Evolutionary conservation across 2,113 vertebrate genomes (phyloP).

Genomic region (Hydrolagus affinis): DNA sequence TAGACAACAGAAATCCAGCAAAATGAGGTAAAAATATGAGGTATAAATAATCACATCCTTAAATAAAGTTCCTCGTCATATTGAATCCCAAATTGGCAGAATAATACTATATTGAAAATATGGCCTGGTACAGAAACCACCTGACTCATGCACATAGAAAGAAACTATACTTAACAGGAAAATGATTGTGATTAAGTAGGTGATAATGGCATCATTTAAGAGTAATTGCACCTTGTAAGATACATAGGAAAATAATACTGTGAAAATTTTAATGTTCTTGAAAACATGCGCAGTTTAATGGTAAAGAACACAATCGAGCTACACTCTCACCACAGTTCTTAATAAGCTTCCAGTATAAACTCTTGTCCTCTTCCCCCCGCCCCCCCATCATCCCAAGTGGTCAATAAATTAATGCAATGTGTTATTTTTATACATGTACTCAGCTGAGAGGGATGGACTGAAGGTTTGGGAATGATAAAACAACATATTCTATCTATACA

Average conservation of each 20-base stretch:
- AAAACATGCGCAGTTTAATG: constrained; percentile 10
- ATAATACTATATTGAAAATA: constrained; percentile 29
- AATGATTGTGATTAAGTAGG: background rate
- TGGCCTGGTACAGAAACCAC: constrained; percentile 2
- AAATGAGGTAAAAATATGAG: constrained; percentile 68
- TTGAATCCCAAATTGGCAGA: constrained; percentile 44
- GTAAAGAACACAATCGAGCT: background rate
- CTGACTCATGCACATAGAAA: constrained; percentile 26
- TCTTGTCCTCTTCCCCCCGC: background rate
- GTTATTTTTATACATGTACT: constrained; percentile 20
- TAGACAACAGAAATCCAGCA: constrained; percentile 50
- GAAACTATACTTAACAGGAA: constrained; percentile 2
- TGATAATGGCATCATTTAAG: background rate
- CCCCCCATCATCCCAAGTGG: background rate
- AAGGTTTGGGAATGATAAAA: background rate
- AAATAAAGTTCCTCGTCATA: constrained; percentile 47
- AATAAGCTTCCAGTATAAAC: constrained; percentile 8
- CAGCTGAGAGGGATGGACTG: background rate
- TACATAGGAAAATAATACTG: constrained; percentile 24
- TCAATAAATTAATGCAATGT: constrained; percentile 28
- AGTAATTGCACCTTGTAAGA: constrained; percentile 8
- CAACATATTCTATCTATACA: constrained; percentile 12
- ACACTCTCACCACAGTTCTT: background rate
- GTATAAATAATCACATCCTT: constrained; percentile 62
- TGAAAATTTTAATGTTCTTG: constrained; percentile 17